Evolutionary conservation across 1,140 invertebrate genomes (phyloP), one percentile per base, ranked within the genome.

Genomic region (Philotrypesis tridentata): DNA sequence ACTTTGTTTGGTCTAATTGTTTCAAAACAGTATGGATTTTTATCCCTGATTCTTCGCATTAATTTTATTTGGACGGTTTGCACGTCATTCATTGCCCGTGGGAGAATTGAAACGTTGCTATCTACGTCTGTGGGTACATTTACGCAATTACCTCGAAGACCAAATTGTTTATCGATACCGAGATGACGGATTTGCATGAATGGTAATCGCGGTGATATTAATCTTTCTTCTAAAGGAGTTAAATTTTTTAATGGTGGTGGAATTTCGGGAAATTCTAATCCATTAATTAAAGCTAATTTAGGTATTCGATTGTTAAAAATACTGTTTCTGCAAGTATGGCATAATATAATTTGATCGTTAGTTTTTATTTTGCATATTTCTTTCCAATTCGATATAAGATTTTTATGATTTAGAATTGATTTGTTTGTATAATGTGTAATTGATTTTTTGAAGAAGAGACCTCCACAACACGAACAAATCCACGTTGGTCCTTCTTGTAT

Each of bases 161-260:
- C 76, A 55, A 60, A 79, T 83, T 83, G 82, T 83, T 83, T 79
- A 74, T 74, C 82, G 4, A 83, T 67, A 23, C 82, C 76, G 27
- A 83, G 61, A 14, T 63, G 55, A 27, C 76, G 21, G 33, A 83
- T 83, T 83, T 79, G 68, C 63, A 83, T 31, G 23, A 83, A 79
- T 74, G 82, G 82, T 75, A 83, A 25, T 48, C 82, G 55, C n/a
- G 76, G 60, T 29, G 76, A 83, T 79, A 83, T 65, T 25, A 79
- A n/a, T n/a, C n/a, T n/a, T n/a, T n/a, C n/a, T n/a, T n/a, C n/a
- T n/a, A n/a, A n/a, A n/a, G n/a, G n/a, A n/a, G n/a, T n/a, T n/a
- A n/a, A n/a, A n/a, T n/a, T n/a, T n/a, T n/a, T n/a, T n/a, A n/a
- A n/a, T n/a, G n/a, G n/a, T n/a, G n/a, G n/a, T n/a, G n/a, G n/a